phyloP scores from a whole-genome alignment of 64 coral and sea anemone species.

The Pocillopora damicornis region DNA sequence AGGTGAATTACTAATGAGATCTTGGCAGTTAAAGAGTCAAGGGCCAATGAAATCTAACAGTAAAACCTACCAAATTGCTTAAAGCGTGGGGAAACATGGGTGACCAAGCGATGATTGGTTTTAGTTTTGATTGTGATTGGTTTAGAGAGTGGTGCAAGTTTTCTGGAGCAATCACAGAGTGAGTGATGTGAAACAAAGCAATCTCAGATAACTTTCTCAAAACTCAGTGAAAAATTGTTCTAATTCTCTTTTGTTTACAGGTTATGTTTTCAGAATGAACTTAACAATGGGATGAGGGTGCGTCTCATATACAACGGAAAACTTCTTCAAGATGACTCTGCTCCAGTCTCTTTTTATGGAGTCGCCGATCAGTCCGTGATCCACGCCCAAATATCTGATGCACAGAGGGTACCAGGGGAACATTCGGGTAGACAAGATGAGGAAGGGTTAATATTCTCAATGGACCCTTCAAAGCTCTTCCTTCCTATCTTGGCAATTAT shows the following conservation, averaged over 20 bases:
- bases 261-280: conserved; percentile 57
- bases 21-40: too few relatives aligned
- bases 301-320: conserved; percentile 75
- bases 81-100: too few relatives aligned
- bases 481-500: conserved; percentile 71
- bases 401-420: neutral
- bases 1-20: too few relatives aligned
- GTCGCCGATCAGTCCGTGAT: conserved; percentile 65
- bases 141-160: too few relatives aligned
- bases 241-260: conserved; percentile 23
- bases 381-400: conserved; percentile 76
- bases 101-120: too few relatives aligned
- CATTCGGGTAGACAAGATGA: conserved; percentile 21
- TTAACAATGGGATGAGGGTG: conserved; percentile 65
- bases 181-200: too few relatives aligned
- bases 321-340: conserved; percentile 54
- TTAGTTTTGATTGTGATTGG: too few relatives aligned
- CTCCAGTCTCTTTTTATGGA: conserved; percentile 71
- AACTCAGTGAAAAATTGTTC: too few relatives aligned
- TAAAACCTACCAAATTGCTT: too few relatives aligned
- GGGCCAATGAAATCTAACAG: too few relatives aligned
- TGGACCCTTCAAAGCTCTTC: conserved; percentile 77
- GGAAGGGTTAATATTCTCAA: conserved; percentile 36
- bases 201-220: too few relatives aligned
- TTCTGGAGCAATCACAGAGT: too few relatives aligned